Base-by-base conservation (phyloP, 2,113 vertebrate species). In the Gambusia affinis region DNA sequence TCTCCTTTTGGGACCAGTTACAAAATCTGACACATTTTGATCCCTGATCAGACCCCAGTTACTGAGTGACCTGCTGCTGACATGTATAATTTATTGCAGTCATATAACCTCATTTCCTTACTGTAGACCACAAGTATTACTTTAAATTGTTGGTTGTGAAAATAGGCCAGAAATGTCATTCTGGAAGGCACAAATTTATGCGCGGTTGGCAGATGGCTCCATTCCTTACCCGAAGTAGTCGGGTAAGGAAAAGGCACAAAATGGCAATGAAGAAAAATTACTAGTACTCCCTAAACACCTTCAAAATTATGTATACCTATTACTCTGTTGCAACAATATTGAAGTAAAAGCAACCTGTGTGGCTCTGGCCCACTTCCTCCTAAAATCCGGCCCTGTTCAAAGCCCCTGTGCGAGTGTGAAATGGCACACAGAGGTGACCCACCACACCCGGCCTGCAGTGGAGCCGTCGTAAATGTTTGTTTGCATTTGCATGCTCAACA, bases 401-500 rank as follows among this genome's bases (percentile, higher is more conserved):
- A 88, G 82, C 78, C 60, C 27, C 39, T 42, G 47, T 72, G 67
- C 66, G 67, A 72, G 68, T 74, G 73, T 80, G 76, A 84, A 82
- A 72, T 68, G 64, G 67, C 81, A 70, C 83, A 88, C 65, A 71
- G 72, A 75, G 81, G 71, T 83, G 81, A 85, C 76, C 80, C 85
- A 68, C 82, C 72, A 70, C 84, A 54, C 84, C 86, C 60, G 37
- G 81, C 67, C 78, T 80, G 87, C 86, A 91, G 79, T 87, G 67
- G 70, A 87, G 83, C 87, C 44, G 57, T 78, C 74, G 67, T 83
- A 84, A 73, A 78, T 72, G 78, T 91, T 92, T 91, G 81, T 85
- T 88, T 89, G 72, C 77, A 86, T 91, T 92, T 91, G 87, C 94
- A 94, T 94, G 92, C 93, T 85, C 75, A 81, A 89, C 85, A 83